Evolutionary conservation across 2,113 vertebrate genomes (phyloP).

Genomic region (Sciurus niger): DNA sequence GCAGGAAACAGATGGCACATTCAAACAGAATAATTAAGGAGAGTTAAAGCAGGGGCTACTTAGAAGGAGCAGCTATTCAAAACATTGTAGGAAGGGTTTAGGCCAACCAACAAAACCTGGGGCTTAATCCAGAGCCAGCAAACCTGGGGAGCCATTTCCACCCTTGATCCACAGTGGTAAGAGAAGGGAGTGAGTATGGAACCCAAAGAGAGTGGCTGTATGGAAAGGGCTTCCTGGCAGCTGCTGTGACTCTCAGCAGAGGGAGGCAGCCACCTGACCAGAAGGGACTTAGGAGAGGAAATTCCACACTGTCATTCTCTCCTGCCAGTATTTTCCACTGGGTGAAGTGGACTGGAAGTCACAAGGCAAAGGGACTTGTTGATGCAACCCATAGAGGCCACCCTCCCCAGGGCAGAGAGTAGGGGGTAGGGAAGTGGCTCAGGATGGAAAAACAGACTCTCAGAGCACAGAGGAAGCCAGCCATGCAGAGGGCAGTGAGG

Average conservation of each 20-base stretch:
- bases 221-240: neutral
- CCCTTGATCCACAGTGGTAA: neutral
- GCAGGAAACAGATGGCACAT: constrained; percentile 10
- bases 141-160: neutral
- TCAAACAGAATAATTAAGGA: constrained; percentile 12
- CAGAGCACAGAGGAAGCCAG: neutral
- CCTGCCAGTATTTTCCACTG: neutral
- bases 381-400: neutral
- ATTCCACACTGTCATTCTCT: neutral
- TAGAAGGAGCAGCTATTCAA: neutral
- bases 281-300: neutral
- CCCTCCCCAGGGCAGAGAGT: neutral
- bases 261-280: neutral
- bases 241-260: neutral
- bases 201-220: neutral
- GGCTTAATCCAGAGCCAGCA: neutral
- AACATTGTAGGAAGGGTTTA: neutral
- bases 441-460: neutral
- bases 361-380: neutral
- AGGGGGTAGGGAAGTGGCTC: neutral
- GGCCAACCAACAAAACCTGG: neutral
- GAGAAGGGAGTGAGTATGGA: neutral
- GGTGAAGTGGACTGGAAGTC: neutral
- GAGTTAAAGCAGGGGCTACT: neutral
- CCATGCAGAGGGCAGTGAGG: neutral